Base-by-base conservation (phyloP, 2,113 vertebrate species). In the Sinosuthora webbiana region DNA sequence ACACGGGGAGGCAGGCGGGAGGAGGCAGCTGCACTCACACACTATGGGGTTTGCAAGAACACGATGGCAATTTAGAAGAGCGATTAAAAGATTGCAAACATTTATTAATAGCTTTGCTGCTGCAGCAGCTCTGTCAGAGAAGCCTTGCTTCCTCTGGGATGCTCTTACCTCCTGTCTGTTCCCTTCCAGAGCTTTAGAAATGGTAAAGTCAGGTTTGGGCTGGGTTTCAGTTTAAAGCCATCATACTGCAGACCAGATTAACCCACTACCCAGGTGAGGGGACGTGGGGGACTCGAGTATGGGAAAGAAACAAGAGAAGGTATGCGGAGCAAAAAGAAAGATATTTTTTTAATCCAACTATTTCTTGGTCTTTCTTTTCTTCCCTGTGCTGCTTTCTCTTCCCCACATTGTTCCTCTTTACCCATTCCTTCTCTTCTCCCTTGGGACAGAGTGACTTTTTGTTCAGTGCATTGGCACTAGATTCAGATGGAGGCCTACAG, bases 1-100 rank as follows among this genome's bases (percentile, higher is more conserved):
- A 89, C 96, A 96, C 89, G 91, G 90, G 96, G 60, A 83, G 90
- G 93, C 86, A 81, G 94, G 90, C 63, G 2, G 94, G 89, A 80
- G 95, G 94, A 96, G 94, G 95, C 91, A 94, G 87, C 94, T 87
- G 93, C 94, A 75, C 92, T 89, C 85, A 92, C 91, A 96, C 80
- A 53, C 94, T 88, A 81, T 57, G 87, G 85, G 82, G 83, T 94
- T 97, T 94, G 93, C 94, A 96, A 44, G 96, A 97, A 93, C 88
- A 95, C 8, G 49, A 90, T 80, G 84, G 96, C 94, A 95, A 97
- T 96, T 97, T 91, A 95, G 96, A 77, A n/a, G 87, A 97, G 89
- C 30, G 89, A 94, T 97, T 97, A 94, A 96, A 96, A 96, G 95
- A 96, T 96, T 97, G 96, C 94, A 97, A 96, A 96, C 91, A 94